Conservation (phyloP, 2,888 invertebrate species). For the Acleris holmiana region DNA sequence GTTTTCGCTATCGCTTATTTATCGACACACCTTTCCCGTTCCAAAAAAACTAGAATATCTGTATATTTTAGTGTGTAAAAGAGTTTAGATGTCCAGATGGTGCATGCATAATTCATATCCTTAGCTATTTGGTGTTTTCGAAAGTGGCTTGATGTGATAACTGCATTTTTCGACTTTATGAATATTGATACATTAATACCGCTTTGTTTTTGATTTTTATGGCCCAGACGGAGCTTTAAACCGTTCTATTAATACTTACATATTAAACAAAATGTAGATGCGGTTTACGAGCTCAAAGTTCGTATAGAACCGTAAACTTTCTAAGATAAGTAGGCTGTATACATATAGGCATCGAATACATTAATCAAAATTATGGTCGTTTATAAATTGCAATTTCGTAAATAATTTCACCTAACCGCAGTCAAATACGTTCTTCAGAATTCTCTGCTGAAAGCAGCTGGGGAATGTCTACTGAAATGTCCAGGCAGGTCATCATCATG, state of each 20-base stretch:
- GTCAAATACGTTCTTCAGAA: too few species aligned
- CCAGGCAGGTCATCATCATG: too few species aligned
- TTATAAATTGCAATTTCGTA: too few species aligned
- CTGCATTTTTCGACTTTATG: conserved; percentile 20
- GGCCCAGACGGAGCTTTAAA: conserved; percentile 3
- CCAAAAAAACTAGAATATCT: conserved; percentile 23
- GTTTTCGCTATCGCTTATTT: conserved; percentile 6
- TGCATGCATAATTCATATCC: conserved; percentile 27
- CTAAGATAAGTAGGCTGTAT: background rate
- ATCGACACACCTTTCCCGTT: conserved; percentile 16
- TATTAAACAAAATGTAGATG: conserved; percentile 18
- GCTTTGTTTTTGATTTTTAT: conserved; percentile 18
- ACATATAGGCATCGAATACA: too few species aligned
- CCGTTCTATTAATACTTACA: background rate
- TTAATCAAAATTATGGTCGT: too few species aligned
- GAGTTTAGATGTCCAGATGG: conserved; percentile 2
- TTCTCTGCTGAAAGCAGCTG: too few species aligned
- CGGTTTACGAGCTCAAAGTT: conserved; percentile 18
- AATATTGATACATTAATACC: conserved; percentile 20
- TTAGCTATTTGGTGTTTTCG: conserved; percentile 19
- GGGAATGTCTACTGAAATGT: too few species aligned
- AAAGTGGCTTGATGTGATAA: conserved; percentile 25
- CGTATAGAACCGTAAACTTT: conserved; percentile 3
- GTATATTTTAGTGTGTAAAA: conserved; percentile 18
- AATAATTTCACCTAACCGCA: too few species aligned